Base-by-base conservation (phyloP, 2,797 vertebrate genomes). In the Anabas testudineus region DNA sequence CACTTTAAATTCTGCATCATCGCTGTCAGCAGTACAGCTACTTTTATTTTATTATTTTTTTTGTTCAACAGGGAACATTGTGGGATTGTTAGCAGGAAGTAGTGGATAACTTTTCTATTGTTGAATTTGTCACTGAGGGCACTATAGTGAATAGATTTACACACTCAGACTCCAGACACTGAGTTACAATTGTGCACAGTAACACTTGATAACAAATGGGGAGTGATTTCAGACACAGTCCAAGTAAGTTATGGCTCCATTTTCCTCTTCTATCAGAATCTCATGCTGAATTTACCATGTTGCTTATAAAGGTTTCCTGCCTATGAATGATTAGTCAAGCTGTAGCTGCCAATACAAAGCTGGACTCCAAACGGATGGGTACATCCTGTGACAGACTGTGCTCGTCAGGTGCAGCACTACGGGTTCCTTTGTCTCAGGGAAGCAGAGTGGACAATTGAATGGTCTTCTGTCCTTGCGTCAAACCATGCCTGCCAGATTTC, bases 371-470 rank as follows among this genome's bases (percentile, higher is more conserved):
- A 39, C 30, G 24, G 21, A 41, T 51, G 12, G 5, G 10, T 15
- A 3, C 10, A n/a, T 5, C 14, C 34, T 74, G 52, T 58, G 39
- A 62, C 16, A 6, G 37, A 4, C 34, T 57, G 56, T 57, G 45
- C 59, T 34, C 13, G 45, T 62, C 43, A 14, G 4, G 18, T 68
- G 37, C 22, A 70, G 45, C 24, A 55, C 21, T n/a, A 8, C 45
- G 43, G n/a, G 58, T 62, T 65, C 18, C 18, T 71, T 68, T 67
- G 28, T 82, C 82, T 88, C 89, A 92, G 87, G 88, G 74, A 88
- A 82, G 48, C 67, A 47, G 43, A 42, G 30, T 24, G 36, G 13
- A 56, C 47, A 83, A 67, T 34, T 41, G 10, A 19, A 47, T 14
- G 42, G 10, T 72, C n/a, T 53, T 45, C 7, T 63, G 42, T 48